These are phyloP conservation scores for Corvus moneduloides DNA, from an alignment of 2,113 vertebrate genomes.

Conservation along the genomic window DNA sequence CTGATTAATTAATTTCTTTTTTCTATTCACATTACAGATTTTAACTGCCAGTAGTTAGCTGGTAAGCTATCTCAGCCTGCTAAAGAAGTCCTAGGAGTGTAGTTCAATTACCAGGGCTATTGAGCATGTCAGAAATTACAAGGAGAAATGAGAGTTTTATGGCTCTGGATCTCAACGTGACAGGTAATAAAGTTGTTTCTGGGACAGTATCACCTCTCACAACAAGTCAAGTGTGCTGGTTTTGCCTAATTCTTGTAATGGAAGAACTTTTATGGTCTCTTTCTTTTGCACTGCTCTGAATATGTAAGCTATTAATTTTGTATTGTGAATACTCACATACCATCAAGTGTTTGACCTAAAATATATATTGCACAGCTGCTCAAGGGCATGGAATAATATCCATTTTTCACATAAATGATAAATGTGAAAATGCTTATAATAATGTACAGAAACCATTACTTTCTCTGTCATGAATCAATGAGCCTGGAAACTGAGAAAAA, in stretches of 20 bases:
- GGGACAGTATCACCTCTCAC: constrained; percentile 31
- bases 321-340: background rate
- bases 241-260: background rate
- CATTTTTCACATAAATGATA: constrained; percentile 27
- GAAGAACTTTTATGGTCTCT: constrained; percentile 39
- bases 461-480: constrained; percentile 36
- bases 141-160: constrained; percentile 54
- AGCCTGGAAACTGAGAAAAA: constrained; percentile 45
- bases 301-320: background rate
- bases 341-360: background rate
- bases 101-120: constrained; percentile 63
- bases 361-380: constrained; percentile 1
- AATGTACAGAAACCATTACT: constrained; percentile 44
- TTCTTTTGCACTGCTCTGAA: constrained; percentile 28
- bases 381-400: constrained; percentile 26
- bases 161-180: constrained; percentile 51
- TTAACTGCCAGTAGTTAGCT: constrained; percentile 69
- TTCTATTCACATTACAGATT: constrained; percentile 58
- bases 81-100: constrained; percentile 19
- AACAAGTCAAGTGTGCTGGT: constrained; percentile 36
- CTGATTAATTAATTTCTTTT: constrained; percentile 66
- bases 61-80: constrained; percentile 49
- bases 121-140: constrained; percentile 51
- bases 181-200: constrained; percentile 58
- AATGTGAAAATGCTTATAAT: constrained; percentile 51